A percentile compares a stretch with the other conserved stretches of the same genome.
phyloP scores from a whole-genome alignment of 2,888 invertebrate species.

The Xestia ashworthii region DNA sequence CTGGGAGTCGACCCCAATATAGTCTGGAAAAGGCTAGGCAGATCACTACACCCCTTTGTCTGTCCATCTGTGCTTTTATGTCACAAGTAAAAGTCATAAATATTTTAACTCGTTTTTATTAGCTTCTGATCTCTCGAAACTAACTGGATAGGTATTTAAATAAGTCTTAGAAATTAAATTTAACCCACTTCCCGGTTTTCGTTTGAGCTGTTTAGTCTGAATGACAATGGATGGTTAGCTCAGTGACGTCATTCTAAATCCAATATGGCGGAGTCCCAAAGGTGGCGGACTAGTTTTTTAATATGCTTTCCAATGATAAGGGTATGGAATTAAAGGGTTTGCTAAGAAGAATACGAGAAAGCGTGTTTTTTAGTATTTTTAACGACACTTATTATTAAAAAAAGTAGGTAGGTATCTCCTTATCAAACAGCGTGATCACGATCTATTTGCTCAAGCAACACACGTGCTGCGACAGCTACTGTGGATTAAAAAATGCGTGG shows the following conservation, averaged over 20 bases:
- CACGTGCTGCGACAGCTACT: not conserved
- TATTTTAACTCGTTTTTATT: not conserved
- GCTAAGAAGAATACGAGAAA: not conserved
- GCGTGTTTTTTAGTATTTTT: not conserved
- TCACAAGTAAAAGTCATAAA: not conserved
- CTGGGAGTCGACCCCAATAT: too few species aligned
- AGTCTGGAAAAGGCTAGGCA: too few species aligned
- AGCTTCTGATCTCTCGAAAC: not conserved
- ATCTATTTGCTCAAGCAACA: too few species aligned
- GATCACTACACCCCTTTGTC: too few species aligned
- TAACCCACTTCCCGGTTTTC: not conserved
- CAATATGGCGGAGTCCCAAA: not conserved
- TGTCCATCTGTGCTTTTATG: not conserved
- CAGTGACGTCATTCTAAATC: not conserved
- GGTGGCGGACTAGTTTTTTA: not conserved
- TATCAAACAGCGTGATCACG: not conserved
- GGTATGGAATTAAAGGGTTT: not conserved
- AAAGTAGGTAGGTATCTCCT: not conserved
- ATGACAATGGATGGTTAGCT: not conserved
- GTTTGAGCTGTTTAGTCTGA: not conserved
- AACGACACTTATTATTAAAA: not conserved
- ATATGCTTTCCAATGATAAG: not conserved
- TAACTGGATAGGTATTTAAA: not conserved
- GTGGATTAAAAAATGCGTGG: too few species aligned
- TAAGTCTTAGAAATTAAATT: not conserved